These are phyloP conservation scores for Micropoecilia bifurca DNA, from an alignment of 2,797 vertebrate species.

Conservation along the genomic window DNA sequence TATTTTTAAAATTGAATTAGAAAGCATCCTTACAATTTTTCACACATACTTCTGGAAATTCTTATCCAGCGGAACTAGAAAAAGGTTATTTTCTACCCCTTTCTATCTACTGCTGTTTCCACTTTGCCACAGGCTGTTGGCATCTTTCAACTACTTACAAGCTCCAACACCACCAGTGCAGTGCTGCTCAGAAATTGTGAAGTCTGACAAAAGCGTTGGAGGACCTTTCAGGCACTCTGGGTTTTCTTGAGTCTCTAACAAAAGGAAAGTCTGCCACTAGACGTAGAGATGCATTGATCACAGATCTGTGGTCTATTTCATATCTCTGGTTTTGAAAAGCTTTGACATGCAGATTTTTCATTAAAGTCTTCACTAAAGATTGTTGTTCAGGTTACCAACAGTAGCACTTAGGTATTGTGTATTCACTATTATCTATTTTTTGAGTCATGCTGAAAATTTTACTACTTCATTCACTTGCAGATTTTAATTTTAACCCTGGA, in stretches of 20 bases:
- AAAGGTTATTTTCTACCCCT: not conserved
- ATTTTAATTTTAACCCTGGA: not conserved
- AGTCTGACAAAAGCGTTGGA: not conserved
- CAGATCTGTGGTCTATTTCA: not conserved
- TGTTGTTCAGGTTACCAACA: not conserved
- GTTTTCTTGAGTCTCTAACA: not conserved
- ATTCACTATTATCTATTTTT: not conserved
- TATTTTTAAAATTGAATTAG: not conserved
- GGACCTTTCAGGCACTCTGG: not conserved
- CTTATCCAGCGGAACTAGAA: not conserved
- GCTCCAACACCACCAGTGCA: not conserved
- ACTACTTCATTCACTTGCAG: not conserved
- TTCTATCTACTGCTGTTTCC: constrained; percentile 1
- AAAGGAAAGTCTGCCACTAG: not conserved
- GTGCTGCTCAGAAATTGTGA: not conserved
- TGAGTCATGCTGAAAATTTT: not conserved
- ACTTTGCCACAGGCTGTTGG: not conserved
- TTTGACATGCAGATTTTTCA: not conserved
- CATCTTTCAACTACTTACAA: not conserved
- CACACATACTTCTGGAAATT: not conserved
- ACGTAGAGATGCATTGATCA: not conserved
- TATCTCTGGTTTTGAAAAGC: not conserved
- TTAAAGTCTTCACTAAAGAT: not conserved
- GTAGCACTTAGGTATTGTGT: not conserved
- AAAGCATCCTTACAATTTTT: not conserved